Evolutionary conservation across 2,113 vertebrate genomes (phyloP).

Genomic region (Plestiodon gilberti): DNA sequence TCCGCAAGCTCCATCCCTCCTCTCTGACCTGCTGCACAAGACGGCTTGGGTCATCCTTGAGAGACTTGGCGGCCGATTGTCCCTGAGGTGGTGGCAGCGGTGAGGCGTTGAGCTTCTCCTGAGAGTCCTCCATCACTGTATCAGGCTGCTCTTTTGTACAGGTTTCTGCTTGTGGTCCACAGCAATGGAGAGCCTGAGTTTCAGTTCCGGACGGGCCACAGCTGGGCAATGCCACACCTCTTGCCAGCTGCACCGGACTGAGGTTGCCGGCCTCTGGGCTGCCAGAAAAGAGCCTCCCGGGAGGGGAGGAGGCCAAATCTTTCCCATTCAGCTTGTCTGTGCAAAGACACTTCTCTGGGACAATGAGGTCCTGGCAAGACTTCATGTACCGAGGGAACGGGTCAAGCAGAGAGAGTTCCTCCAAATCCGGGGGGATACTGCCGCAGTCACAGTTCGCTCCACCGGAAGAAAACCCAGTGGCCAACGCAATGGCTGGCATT

Average conservation of each 20-base stretch:
- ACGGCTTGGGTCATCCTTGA: constrained; percentile 74
- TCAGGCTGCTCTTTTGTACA: constrained; percentile 73
- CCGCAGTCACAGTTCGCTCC: constrained; percentile 50
- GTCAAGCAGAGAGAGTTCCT: constrained; percentile 80
- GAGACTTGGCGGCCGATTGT: constrained; percentile 68
- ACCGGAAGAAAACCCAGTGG: not conserved
- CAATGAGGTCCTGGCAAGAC: constrained; percentile 80
- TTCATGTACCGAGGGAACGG: constrained; percentile 82
- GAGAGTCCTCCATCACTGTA: constrained; percentile 67
- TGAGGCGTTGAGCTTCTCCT: constrained; percentile 70
- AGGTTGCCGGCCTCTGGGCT: constrained; percentile 41
- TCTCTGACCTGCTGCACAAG: constrained; percentile 87
- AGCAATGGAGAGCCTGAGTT: constrained; percentile 56
- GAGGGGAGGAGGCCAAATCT: constrained; percentile 52
- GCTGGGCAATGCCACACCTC: constrained; percentile 34
- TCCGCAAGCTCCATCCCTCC: constrained; percentile 91
- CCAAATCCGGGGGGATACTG: constrained; percentile 72
- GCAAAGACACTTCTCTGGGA: constrained; percentile 78
- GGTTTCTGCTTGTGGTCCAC: constrained; percentile 59
- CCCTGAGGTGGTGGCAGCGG: constrained; percentile 70
- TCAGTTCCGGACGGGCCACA: constrained; percentile 26
- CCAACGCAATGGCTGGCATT: constrained; percentile 9
- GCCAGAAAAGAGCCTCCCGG: constrained; percentile 22
- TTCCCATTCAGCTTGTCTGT: constrained; percentile 51
- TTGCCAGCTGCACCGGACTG: constrained; percentile 27